Percentiles rank a stretch among this genome's conserved stretches.
phyloP scores from a whole-genome alignment of 2,888 invertebrate genomes.

The Aspidiotus destructor region DNA sequence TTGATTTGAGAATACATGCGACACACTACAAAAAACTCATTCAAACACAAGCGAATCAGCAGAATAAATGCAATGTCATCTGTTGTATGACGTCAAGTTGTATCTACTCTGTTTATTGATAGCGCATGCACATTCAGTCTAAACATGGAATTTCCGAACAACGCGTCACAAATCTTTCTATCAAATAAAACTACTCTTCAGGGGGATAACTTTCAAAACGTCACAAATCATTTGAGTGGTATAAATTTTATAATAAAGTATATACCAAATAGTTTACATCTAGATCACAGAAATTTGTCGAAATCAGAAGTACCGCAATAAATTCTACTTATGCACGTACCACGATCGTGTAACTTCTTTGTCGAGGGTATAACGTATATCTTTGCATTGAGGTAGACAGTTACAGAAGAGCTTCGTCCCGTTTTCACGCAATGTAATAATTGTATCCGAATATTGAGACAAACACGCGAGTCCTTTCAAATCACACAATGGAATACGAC shows the following conservation, averaged over 20 bases:
- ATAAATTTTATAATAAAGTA: too few relatives aligned
- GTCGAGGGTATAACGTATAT: constrained; percentile 40
- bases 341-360: constrained; percentile 26
- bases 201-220: background rate
- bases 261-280: too few relatives aligned
- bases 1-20: too few relatives aligned
- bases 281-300: background rate
- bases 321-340: constrained; percentile 9
- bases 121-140: too few relatives aligned
- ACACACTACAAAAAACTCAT: too few relatives aligned
- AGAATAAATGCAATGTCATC: too few relatives aligned
- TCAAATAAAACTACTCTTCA: background rate
- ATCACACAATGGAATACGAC: constrained; percentile 42
- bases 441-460: constrained; percentile 41
- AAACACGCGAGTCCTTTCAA: constrained; percentile 50
- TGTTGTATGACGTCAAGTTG: too few relatives aligned
- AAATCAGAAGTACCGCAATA: background rate
- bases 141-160: too few relatives aligned
- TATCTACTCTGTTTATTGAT: too few relatives aligned
- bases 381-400: constrained; percentile 45
- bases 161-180: too few relatives aligned
- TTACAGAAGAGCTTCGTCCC: constrained; percentile 40
- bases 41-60: too few relatives aligned
- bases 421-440: constrained; percentile 43
- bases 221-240: too few relatives aligned